Conservation (phyloP, 2,113 vertebrate genomes). For the Ceyx cyanopectus region DNA sequence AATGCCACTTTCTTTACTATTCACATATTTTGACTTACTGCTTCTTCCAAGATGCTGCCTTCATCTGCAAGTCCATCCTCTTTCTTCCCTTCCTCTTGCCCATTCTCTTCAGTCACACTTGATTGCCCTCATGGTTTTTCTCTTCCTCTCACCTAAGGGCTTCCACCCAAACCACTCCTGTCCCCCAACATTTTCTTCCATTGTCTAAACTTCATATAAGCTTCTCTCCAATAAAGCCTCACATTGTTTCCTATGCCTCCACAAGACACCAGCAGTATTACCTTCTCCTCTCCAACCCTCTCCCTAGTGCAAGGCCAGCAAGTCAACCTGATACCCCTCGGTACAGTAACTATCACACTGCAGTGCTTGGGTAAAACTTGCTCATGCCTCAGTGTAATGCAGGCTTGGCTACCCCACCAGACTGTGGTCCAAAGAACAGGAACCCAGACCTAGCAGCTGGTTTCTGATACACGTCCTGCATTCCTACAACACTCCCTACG, state of each 20-base stretch:
- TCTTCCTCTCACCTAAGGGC: neutral
- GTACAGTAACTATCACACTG: rapidly evolving
- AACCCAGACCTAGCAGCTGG: neutral
- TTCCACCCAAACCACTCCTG: neutral
- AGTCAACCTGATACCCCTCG: neutral
- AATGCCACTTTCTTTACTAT: neutral
- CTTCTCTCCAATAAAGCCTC: neutral
- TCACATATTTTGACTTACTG: neutral
- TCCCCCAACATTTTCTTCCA: neutral
- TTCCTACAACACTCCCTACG: rapidly evolving
- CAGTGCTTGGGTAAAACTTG: neutral
- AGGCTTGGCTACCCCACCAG: neutral
- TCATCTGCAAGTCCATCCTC: neutral
- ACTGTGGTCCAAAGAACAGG: neutral
- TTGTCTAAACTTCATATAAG: neutral
- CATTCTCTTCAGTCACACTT: neutral
- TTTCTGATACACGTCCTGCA: neutral
- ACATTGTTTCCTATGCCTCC: neutral
- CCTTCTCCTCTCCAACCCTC: rapidly evolving
- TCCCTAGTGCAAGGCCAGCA: neutral
- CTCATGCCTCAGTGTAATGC: rapidly evolving
- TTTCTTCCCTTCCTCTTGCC: neutral
- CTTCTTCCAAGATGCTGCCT: neutral
- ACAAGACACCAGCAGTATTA: neutral
- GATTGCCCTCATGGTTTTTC: neutral